Base-by-base conservation (phyloP, 2,888 invertebrate species). In the Hypsopygia costalis region DNA sequence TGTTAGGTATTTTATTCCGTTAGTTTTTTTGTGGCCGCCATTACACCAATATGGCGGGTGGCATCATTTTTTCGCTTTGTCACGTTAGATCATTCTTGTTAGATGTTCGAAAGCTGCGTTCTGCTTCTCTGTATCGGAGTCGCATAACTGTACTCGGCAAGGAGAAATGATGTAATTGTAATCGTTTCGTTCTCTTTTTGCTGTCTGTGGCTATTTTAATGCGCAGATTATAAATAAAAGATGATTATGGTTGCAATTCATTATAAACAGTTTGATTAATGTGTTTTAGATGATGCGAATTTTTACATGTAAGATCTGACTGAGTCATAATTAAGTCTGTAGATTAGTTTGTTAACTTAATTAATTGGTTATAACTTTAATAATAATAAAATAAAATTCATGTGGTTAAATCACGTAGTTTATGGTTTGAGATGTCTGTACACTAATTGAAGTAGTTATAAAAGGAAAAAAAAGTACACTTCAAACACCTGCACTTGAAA, bases 41-140 rank as follows among this genome's bases (percentile, higher is more conserved):
- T 83, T 81, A 83, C 77, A 77, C 77, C 75, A 79, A 83, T 77
- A 82, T 78, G 83, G 75, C 76, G 73, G 72, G 73, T 82, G 83
- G 87, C 85, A 86, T 85, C 73, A 80, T 85, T 87, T 85, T 83
- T 83, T 82, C 75, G 81, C 85, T 78, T 77, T 78, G 86, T 86
- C 88, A 87, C 87, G 86, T 88, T 88, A 87, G 88, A 88, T 88
- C 86, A 88, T 83, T 86, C 81, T 83, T 72, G 82, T 80, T 80
- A 81, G 82, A 77, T 58, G 75, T 75, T 82, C 70, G 86, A 87
- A 86, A 87, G 83, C 83, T 75, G 73, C 58, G 76, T 69, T 75
- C 75, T 71, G 75, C 59, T 78, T 74, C 68, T 68, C 54, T 57
- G 75, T 67, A 83, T 69, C 69, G 64, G 58, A 81, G 70, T 69